phyloP scores from a whole-genome alignment of 2,113 vertebrate species.

The Hyla sarda region DNA sequence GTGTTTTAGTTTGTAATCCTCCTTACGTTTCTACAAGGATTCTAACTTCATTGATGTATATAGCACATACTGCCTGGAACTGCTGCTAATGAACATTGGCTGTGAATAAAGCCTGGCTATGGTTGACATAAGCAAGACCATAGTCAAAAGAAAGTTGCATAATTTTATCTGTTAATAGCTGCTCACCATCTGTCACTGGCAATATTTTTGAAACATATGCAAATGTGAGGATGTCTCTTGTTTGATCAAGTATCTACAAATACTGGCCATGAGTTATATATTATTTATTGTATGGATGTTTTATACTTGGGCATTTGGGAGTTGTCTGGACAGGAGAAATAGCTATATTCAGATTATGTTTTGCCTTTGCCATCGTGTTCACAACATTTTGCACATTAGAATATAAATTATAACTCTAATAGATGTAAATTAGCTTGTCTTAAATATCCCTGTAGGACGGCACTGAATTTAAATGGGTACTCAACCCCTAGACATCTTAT shows the following conservation, averaged over 20 bases:
- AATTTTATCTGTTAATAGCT: not conserved
- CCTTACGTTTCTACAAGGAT: not conserved
- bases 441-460: not conserved
- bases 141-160: constrained; percentile 12
- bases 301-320: not conserved
- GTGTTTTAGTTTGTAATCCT: not conserved
- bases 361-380: not conserved
- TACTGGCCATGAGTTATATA: not conserved
- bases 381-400: not conserved
- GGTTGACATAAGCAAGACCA: not conserved
- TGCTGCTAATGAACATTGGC: constrained; percentile 17
- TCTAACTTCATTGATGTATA: not conserved
- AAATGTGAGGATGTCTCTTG: constrained; percentile 13
- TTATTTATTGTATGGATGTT: too few species aligned
- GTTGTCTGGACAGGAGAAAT: not conserved
- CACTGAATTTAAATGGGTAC: too few species aligned
- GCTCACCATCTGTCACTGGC: constrained; percentile 9
- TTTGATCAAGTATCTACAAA: constrained; percentile 6
- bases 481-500: too few species aligned
- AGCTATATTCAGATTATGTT: not conserved
- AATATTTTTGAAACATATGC: not conserved
- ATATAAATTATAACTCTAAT: not conserved
- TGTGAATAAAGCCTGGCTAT: not conserved
- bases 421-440: not conserved
- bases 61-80: not conserved